Base-by-base conservation (phyloP, 2,797 vertebrate species). In the Acrossocheilus fasciatus region DNA sequence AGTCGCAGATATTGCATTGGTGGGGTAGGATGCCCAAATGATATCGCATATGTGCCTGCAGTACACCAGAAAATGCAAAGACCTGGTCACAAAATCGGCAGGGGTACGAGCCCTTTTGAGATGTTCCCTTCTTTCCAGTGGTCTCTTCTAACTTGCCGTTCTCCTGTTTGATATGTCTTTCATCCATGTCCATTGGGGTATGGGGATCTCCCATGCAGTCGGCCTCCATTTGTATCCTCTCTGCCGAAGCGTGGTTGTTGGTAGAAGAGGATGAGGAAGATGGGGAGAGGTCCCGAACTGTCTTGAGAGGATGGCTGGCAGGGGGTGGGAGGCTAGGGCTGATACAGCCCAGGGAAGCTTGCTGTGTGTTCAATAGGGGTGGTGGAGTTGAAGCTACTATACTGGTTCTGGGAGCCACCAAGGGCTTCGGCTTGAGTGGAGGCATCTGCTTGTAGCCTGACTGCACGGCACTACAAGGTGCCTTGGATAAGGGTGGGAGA, bases 1-100 rank as follows among this genome's bases (percentile, higher is more conserved):
- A 99, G 91, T 99, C 97, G 14, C 98, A 99, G 93, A 99, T 98
- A 96, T 98, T 98, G 94, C 98, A 99, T 47, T 99, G 97, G 89
- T 99, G 98, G 0, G 98, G 97, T 0, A 97, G 96, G 90, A 97
- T 97, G 82, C 98, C 98, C 76, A 99, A 94, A 92, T 99, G 98
- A 87, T 96, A 97, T 89, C 98, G 97, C 93, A 98, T 97, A 77
- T 99, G 98, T 0, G 97, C 97, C 82, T 98, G 96, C 90, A 99
- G 91, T 30, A 98, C 96, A 3, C 97, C 97, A 0, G 98, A 98
- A 93, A 96, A 97, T 39, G 97, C 84, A 14, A 99, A 99, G 39
- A 98, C 97, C 93, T 98, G 97, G 91, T 98, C 95, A 86, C 98
- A 99, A 90, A 98, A 98, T 52, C 97, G 96, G 81, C 98, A 99